A percentile compares a stretch with the other conserved stretches of the same genome.
Conservation (phyloP, 1,140 invertebrate genomes). For the Neotoxoptera formosana region DNA sequence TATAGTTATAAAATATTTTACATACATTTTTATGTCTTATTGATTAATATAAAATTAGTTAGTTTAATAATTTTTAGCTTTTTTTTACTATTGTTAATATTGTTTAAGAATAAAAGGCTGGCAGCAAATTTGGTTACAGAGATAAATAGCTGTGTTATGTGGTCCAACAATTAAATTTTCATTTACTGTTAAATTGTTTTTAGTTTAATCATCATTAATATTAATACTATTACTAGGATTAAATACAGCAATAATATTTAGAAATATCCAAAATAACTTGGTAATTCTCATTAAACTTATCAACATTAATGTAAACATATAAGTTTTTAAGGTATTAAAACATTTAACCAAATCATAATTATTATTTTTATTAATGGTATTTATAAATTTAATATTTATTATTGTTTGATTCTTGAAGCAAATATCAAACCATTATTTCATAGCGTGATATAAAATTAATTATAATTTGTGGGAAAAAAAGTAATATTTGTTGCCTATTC, state of each 20-base stretch:
- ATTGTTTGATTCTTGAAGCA: slow-evolving; percentile 45
- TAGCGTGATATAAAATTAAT: slow-evolving; percentile 24
- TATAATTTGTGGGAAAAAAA: not conserved
- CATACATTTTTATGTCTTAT: slow-evolving; percentile 48
- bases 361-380: not conserved
- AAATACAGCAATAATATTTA: slow-evolving; percentile 34
- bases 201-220: slow-evolving; percentile 7
- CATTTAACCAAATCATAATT: not conserved
- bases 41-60: slow-evolving; percentile 17
- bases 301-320: not conserved
- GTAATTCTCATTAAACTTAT: slow-evolving; percentile 1
- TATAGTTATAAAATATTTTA: slow-evolving; percentile 48
- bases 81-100: slow-evolving; percentile 44
- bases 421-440: slow-evolving; percentile 37
- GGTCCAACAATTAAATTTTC: slow-evolving; percentile 43
- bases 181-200: slow-evolving; percentile 33
- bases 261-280: not conserved
- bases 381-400: slow-evolving; percentile 29
- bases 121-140: slow-evolving; percentile 46
- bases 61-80: slow-evolving; percentile 21
- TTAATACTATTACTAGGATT: not conserved
- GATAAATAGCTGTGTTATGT: slow-evolving; percentile 30
- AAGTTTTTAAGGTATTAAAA: not conserved
- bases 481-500: slow-evolving; percentile 25
- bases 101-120: slow-evolving; percentile 49